Base-by-base conservation (phyloP, 2,113 vertebrate genomes). In the Microcebus ravelobensis region DNA sequence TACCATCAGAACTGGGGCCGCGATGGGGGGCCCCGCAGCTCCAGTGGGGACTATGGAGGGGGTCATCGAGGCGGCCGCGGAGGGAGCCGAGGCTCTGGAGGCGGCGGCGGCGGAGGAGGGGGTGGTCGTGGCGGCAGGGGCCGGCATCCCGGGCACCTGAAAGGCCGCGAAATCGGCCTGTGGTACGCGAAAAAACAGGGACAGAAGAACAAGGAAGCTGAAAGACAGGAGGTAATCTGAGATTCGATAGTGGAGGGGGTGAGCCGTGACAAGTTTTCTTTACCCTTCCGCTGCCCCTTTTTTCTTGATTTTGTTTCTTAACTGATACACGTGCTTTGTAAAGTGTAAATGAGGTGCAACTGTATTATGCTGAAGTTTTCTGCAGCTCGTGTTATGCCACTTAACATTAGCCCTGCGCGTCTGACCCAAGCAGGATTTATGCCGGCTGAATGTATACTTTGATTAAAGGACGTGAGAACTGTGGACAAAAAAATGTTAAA, bases 121-220 rank as follows among this genome's bases (percentile, higher is more conserved):
- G 96, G 97, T 3, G 98, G 98, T 3, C 98, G 97, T 10, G 97
- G 98, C 11, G 99, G 98, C 2, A 97, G 98, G 29, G 99, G 99
- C 21, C 99, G 99, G 55, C 99, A 99, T 45, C 99, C 99, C 6
- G 98, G 98, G 0, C 99, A 99, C 95, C 98, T 99, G 91, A 99
- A 99, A 96, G 99, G 99, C 90, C 98, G 99, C 23, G 99, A 99
- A 14, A 99, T 99, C n/a, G 99, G 99, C 31, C 48, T 99, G 98
- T 99, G 99, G 99, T 99, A 99, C 98, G 99, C 99, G 3, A 99
- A 98, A 97, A 99, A 98, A 68, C 99, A 99, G 97, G 99, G 99
- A 61, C 98, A 99, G 96, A 99, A 98, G 97, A 99, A 97, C 97
- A 99, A 99, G 70, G 99, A 99, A 27, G 98, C 98, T 4, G 99